These are phyloP conservation scores for Heliconius hermathena DNA, from an alignment of 1,140 invertebrate species.

Conservation along the genomic window DNA sequence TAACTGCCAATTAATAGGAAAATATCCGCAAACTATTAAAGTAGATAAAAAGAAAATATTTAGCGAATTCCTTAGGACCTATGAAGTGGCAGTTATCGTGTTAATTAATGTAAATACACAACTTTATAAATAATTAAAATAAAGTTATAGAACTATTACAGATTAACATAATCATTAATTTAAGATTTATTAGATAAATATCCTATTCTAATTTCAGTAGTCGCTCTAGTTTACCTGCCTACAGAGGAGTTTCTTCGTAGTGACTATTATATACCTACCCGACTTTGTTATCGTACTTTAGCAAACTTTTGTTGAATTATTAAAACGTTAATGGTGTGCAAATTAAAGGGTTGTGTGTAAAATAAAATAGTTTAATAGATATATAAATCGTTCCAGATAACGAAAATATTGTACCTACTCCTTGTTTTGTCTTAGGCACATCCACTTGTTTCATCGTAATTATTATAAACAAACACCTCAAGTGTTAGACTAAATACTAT, in stretches of 20 bases:
- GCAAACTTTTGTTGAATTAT: constrained; percentile 61
- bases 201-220: constrained; percentile 74
- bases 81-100: constrained; percentile 71
- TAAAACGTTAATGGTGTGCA: constrained; percentile 77
- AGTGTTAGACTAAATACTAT: constrained; percentile 51
- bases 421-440: constrained; percentile 62
- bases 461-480: constrained; percentile 35
- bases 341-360: constrained; percentile 82
- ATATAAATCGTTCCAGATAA: constrained; percentile 65
- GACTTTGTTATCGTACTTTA: constrained; percentile 48
- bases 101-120: constrained; percentile 72
- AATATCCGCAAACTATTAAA: constrained; percentile 33
- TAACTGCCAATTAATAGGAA: constrained; percentile 72
- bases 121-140: constrained; percentile 77
- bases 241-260: constrained; percentile 52
- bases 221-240: constrained; percentile 67
- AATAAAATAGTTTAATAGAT: constrained; percentile 79
- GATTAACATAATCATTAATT: constrained; percentile 78
- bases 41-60: constrained; percentile 33
- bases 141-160: constrained; percentile 76
- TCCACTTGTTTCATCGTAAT: constrained; percentile 45
- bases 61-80: constrained; percentile 42
- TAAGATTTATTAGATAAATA: constrained; percentile 70
- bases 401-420: constrained; percentile 53
- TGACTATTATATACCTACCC: constrained; percentile 48